phyloP scores from a whole-genome alignment of 2,888 invertebrate species.

The Koerneria pararmatus region DNA sequence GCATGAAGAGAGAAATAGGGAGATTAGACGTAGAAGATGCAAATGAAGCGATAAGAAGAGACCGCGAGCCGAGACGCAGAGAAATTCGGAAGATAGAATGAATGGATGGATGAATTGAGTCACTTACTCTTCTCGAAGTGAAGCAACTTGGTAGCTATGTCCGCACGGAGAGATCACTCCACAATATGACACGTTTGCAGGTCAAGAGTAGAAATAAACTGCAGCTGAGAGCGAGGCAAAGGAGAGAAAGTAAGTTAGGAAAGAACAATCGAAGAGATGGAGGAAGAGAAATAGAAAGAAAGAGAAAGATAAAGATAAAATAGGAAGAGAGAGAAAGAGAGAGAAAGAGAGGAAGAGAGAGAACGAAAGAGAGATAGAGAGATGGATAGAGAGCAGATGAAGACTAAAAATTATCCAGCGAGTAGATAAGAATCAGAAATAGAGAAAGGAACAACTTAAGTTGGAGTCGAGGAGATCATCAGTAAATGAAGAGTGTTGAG shows the following conservation, averaged over 20 bases:
- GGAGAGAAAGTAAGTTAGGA: background rate
- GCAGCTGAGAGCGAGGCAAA: conserved; percentile 5
- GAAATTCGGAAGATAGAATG: no score
- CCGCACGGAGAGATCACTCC: no score
- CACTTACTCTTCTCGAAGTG: no score
- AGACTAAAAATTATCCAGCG: background rate
- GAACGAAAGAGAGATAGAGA: conserved; percentile 3
- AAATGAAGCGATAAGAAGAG: no score
- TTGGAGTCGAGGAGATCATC: background rate
- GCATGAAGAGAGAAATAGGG: no score
- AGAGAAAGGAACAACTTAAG: background rate
- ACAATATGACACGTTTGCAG: no score
- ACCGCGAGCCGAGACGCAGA: no score
- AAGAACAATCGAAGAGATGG: background rate
- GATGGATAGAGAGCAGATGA: background rate
- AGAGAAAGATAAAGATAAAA: background rate
- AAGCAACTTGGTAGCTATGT: no score
- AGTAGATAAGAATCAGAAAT: background rate
- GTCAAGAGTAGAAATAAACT: no score
- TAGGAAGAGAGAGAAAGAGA: conserved; percentile 1
- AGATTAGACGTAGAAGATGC: no score
- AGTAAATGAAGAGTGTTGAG: background rate
- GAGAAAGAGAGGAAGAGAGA: conserved; percentile 2
- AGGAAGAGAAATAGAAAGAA: conserved; percentile 2
- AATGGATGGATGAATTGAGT: no score